Evolutionary conservation across 2,888 invertebrate genomes (phyloP), one percentile per base, ranked within the genome.

Genomic region (Drosophila eohydei): DNA sequence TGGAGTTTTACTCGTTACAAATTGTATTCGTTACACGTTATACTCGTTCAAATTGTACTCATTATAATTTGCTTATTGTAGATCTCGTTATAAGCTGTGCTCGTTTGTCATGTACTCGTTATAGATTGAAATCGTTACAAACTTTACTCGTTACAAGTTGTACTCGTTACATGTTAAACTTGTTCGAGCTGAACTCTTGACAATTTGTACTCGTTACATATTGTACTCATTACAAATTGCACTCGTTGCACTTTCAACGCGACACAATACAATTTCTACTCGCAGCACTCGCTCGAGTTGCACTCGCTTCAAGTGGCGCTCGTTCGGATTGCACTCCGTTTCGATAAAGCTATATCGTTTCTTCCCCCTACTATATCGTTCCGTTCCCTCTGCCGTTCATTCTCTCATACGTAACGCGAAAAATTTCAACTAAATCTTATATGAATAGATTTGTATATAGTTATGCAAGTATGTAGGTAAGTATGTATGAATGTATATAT

Each of bases 361-460:
- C 55, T 56, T 21, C 26, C 26, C 32, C 55, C 21, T 52, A 46
- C 50, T 48, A 28, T 8, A 16, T 34, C 40, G n/a, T 26, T 7
- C 32, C 57, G 34, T 63, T 68, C 30, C 32, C 30, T 30, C 40
- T 61, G 14, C 48, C 41, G n/a, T 54, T 58, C 43, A 54, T 50
- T 48, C 38, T 56, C 61, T 52, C 81, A 83, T 83, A 83, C 83
- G 79, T 83, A 83, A 87, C 82, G 82, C 71, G 87, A 81, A 89
- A 83, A 76, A 80, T 83, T 89, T 84, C 54, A 84, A 84, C 83
- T 89, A 87, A 84, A 84, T 84, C 72, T 78, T 83, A 78, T 58
- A 78, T 78, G 69, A 46, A 59, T 76, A 73, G 57, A 54, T 60
- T 65, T 77, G 71, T 75, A 75, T 69, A 59, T 60, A 61, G 32